Conservation (phyloP, 1,140 invertebrate genomes). For the Anastrepha ludens region DNA sequence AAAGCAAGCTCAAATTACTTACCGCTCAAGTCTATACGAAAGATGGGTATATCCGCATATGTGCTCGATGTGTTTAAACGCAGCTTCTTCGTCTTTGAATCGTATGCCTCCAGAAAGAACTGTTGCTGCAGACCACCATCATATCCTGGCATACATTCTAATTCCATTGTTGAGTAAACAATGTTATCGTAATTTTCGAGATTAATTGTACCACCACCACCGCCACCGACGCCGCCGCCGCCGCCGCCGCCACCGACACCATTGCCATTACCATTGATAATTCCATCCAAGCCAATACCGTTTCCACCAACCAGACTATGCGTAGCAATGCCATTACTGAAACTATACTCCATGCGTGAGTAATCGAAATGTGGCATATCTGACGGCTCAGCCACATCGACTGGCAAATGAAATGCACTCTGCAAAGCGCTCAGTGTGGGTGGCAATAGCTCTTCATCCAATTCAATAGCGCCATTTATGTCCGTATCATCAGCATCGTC, state of each 20-base stretch:
- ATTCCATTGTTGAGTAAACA: conserved; percentile 73
- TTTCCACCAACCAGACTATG: conserved; percentile 67
- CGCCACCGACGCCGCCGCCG: conserved; percentile 46
- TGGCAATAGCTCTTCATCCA: conserved; percentile 14
- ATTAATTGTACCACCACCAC: conserved; percentile 68
- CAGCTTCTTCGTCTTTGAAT: conserved; percentile 81
- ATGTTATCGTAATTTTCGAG: conserved; percentile 74
- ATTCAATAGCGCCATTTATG: background rate
- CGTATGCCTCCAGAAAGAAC: conserved; percentile 87
- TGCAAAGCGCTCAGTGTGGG: background rate
- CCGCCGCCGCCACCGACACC: conserved; percentile 21
- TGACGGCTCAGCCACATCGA: background rate
- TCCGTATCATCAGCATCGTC: conserved; percentile 54
- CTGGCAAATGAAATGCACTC: background rate
- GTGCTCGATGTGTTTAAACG: conserved; percentile 80
- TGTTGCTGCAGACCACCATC: conserved; percentile 89
- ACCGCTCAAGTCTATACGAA: conserved; percentile 79
- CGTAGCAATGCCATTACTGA: conserved; percentile 70
- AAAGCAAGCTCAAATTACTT: conserved; percentile 53
- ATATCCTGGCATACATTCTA: conserved; percentile 77
- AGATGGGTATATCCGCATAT: conserved; percentile 78
- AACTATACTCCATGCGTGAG: conserved; percentile 73
- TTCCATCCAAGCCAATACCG: conserved; percentile 51
- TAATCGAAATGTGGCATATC: conserved; percentile 70
- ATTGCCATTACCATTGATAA: conserved; percentile 16